Evolutionary conservation across 2,888 invertebrate species (phyloP), one percentile per base, ranked within the genome.

Genomic region (Cheilosia scutellata): DNA sequence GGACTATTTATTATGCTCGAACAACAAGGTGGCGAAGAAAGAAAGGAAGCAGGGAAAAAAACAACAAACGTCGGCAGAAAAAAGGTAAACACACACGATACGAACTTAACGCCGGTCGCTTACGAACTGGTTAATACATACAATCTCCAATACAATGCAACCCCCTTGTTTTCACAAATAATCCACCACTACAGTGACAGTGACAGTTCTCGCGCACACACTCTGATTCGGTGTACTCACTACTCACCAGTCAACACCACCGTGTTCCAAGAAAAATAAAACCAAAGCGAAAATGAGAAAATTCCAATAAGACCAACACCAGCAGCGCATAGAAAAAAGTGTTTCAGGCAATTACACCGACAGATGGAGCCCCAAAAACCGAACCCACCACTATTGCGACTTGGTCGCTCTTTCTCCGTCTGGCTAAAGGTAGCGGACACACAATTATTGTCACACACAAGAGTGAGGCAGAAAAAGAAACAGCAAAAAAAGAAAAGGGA

Each of bases 101-200:
- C 91, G 91, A 92, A 92, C 92, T 91, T 90, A 91, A 92, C 92
- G 92, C 92, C 92, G 92, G 92, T 92, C 92, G 92, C 90, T 91
- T 91, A 89, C 91, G 90, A 92, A 92, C 92, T 92, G 92, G 91
- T 91, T 92, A 90, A 90, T 90, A 91, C 91, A 92, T 90, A 91
- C 88, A 91, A 89, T 90, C 88, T 89, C 88, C 88, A 89, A 89
- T 87, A 87, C 89, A 88, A 89, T 88, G 89, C 90, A 90, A 90
- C 90, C 90, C 90, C 89, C 89, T 88, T 88, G 86, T 87, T 87
- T 87, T 83, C 82, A 88, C 87, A 71, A 72, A 83, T 77, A 87
- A 80, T 20, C 44, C 62, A 79, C 77, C 84, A 80, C 57, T 63
- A 77, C 79, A 29, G 33, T 44, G 55, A 51, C 83, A 47, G 53